Conservation (phyloP, 2,888 invertebrate species). For the Byasa hedistus region DNA sequence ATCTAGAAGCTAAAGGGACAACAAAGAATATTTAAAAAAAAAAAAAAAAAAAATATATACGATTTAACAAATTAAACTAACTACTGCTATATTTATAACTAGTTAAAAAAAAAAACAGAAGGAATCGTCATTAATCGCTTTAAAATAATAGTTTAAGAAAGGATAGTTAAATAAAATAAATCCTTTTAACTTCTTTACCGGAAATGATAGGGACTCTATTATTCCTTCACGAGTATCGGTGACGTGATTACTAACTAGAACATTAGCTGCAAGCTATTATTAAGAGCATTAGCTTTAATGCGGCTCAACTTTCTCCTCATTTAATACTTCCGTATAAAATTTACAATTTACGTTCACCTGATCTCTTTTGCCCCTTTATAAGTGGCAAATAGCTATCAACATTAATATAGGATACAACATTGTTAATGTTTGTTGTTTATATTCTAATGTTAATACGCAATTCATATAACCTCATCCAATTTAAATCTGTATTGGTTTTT, state of each 20-base stretch:
- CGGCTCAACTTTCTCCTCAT: slow-evolving; percentile 12
- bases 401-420: neutral
- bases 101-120: neutral
- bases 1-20: too few species aligned
- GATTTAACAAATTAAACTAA: too few species aligned
- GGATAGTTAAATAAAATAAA: too few species aligned
- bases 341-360: neutral
- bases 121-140: neutral
- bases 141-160: slow-evolving; percentile 8
- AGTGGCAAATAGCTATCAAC: neutral
- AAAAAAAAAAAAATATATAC: too few species aligned
- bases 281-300: slow-evolving; percentile 52
- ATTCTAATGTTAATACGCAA: neutral
- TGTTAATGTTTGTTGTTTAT: neutral
- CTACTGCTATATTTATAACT: too few species aligned
- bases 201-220: slow-evolving; percentile 19
- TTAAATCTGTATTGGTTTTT: too few species aligned
- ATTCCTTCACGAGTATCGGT: slow-evolving; percentile 29
- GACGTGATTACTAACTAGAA: slow-evolving; percentile 25
- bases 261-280: slow-evolving; percentile 40
- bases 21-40: too few species aligned
- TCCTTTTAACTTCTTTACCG: slow-evolving; percentile 24
- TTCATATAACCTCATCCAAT: too few species aligned
- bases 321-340: slow-evolving; percentile 25
- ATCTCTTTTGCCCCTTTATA: neutral